These are phyloP conservation scores for Rhingia campestris DNA, from an alignment of 2,888 invertebrate genomes.

Conservation along the genomic window DNA sequence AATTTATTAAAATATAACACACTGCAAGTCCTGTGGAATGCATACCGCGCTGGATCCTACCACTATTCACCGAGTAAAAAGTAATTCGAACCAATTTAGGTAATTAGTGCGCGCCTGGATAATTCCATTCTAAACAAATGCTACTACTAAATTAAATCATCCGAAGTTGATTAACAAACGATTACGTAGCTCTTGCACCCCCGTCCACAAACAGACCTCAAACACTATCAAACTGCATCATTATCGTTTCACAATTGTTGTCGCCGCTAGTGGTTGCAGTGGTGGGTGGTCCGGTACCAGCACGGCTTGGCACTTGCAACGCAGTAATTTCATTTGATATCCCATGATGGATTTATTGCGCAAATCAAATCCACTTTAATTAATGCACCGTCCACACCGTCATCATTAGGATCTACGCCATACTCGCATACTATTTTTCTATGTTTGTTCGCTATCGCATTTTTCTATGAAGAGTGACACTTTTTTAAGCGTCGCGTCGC, in stretches of 20 bases:
- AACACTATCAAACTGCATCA: constrained; percentile 46
- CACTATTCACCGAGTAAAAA: background rate
- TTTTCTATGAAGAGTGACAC: constrained; percentile 27
- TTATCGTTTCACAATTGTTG: constrained; percentile 56
- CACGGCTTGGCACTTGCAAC: constrained; percentile 15
- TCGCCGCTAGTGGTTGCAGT: constrained; percentile 31
- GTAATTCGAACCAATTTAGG: constrained; percentile 23
- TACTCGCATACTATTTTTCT: background rate
- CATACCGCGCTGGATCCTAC: no score
- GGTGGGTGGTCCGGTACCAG: background rate
- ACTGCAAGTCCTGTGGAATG: no score
- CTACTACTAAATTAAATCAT: constrained; percentile 45
- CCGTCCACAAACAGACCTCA: constrained; percentile 31
- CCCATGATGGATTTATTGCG: constrained; percentile 73
- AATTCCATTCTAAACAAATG: constrained; percentile 34
- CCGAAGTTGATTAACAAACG: constrained; percentile 52
- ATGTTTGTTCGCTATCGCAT: background rate
- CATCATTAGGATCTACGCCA: constrained; percentile 38
- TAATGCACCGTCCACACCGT: constrained; percentile 66
- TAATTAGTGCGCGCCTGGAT: constrained; percentile 23
- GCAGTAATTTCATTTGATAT: constrained; percentile 67
- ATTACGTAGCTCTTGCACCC: constrained; percentile 24
- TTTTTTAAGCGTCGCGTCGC: constrained; percentile 17
- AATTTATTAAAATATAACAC: no score
- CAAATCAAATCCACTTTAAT: constrained; percentile 75